Evolutionary conservation across 2,113 vertebrate species (phyloP), one percentile per base, ranked within the genome.

Genomic region (Corythoichthys intestinalis): DNA sequence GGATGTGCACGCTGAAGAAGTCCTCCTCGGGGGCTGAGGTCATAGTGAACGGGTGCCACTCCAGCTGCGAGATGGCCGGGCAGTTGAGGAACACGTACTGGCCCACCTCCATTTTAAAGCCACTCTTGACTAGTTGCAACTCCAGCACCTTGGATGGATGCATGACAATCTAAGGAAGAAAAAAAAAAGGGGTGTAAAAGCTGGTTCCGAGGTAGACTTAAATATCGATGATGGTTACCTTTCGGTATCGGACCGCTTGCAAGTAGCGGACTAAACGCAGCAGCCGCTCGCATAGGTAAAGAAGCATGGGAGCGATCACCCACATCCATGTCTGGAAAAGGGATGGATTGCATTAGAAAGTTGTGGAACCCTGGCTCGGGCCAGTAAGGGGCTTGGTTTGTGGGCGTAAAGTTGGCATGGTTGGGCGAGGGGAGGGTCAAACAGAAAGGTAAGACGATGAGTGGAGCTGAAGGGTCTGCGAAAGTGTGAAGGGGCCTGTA

Each of bases 1-100:
- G 91, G 82, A 98, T 87, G 82, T 98, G 95, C 77, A 98, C 72
- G 64, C 94, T 95, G 81, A 97, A 94, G 86, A 90, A 95, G 35
- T 96, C 92, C 84, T 97, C 94, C 83, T 96, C 95, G 0, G 95
- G 95, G 0, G 94, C 94, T 0, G 95, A 98, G 70, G 95, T 98
- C 91, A 97, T 92, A 76, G 96, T 97, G 87, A 97, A 96, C 4
- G 96, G 95, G 64, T 98, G 95, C 96, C 95, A 96, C 84, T 98
- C 95, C 69, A 97, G 87, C 9, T 72, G 72, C 20, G 95, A 98
- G 83, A 97, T 88, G 17, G 84, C 66, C 0, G 95, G 94, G 73
- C 95, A 98, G 82, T 96, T 97, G 86, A 98, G 75, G 0, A 97
- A 98, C 73, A 96, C 90, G 53, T 97, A 96, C 77, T 96, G 95